phyloP scores from a whole-genome alignment of 2,113 vertebrate genomes.

The Tachycineta bicolor region DNA sequence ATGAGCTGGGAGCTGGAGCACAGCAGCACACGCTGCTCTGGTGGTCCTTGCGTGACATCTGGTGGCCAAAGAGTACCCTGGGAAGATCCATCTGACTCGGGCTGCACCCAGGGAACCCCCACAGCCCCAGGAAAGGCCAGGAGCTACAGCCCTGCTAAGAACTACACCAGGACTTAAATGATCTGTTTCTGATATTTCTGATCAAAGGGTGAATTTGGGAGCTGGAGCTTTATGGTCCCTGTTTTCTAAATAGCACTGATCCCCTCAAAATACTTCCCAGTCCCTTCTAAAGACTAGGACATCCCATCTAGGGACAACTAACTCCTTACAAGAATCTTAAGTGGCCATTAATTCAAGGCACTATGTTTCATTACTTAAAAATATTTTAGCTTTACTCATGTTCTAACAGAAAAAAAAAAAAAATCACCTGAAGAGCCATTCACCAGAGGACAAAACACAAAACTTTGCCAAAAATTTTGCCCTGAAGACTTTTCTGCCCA shows the following conservation, averaged over 20 bases:
- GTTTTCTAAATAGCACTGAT: neutral
- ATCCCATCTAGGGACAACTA: neutral
- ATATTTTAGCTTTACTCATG: neutral
- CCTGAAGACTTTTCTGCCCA: neutral
- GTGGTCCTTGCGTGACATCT: slow-evolving; percentile 60
- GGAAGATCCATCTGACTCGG: neutral
- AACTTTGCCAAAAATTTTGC: neutral
- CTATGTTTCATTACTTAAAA: neutral
- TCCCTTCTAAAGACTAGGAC: neutral
- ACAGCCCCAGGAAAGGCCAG: neutral
- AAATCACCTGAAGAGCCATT: neutral
- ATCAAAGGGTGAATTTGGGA: neutral
- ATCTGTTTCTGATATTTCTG: neutral
- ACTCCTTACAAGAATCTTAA: neutral
- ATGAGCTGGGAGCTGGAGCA: neutral
- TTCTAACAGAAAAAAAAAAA: neutral
- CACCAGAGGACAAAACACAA: neutral
- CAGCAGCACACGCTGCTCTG: neutral
- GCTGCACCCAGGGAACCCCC: neutral
- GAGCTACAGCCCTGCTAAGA: neutral
- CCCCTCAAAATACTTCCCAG: neutral
- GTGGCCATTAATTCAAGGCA: neutral
- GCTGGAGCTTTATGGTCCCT: neutral
- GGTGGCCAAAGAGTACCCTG: slow-evolving; percentile 16
- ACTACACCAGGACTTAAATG: neutral